Percentiles rank a stretch among this genome's conserved stretches.
These are phyloP conservation scores for Willisornis vidua DNA, from an alignment of 2,113 vertebrate genomes.

Conservation along the genomic window DNA sequence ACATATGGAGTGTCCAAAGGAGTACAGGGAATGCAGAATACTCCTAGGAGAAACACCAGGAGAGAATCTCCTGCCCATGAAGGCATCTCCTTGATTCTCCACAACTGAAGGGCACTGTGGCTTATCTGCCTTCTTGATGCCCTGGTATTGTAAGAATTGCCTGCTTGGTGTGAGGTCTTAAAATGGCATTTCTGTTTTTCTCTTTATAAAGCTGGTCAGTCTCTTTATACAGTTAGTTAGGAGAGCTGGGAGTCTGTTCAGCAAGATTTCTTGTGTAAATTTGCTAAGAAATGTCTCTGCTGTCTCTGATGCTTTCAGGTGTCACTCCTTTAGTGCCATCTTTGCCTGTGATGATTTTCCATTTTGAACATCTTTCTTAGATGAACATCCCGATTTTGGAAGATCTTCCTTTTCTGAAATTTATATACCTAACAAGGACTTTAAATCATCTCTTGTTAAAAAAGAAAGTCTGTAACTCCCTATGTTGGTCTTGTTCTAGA, in stretches of 20 bases:
- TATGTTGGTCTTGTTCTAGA: neutral
- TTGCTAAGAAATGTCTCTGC: neutral
- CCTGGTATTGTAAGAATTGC: neutral
- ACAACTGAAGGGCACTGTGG: neutral
- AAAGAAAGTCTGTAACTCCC: accelerated
- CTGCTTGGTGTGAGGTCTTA: neutral
- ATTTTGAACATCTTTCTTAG: neutral
- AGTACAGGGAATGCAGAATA: neutral
- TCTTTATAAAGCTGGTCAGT: neutral
- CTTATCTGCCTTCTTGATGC: neutral
- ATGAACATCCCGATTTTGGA: neutral
- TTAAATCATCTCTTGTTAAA: neutral
- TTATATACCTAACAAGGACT: neutral
- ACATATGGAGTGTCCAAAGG: neutral
- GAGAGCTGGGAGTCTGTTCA: neutral
- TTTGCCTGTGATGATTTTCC: neutral
- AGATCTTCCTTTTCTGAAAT: neutral
- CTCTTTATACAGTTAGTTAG: neutral
- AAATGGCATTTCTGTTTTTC: neutral
- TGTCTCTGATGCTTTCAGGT: neutral
- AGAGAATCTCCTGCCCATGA: neutral
- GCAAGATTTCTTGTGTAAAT: neutral
- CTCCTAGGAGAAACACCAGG: accelerated
- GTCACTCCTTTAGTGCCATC: neutral
- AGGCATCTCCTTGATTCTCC: neutral